Base-by-base conservation (phyloP, 2,113 vertebrate genomes). In the Vicugna pacos region DNA sequence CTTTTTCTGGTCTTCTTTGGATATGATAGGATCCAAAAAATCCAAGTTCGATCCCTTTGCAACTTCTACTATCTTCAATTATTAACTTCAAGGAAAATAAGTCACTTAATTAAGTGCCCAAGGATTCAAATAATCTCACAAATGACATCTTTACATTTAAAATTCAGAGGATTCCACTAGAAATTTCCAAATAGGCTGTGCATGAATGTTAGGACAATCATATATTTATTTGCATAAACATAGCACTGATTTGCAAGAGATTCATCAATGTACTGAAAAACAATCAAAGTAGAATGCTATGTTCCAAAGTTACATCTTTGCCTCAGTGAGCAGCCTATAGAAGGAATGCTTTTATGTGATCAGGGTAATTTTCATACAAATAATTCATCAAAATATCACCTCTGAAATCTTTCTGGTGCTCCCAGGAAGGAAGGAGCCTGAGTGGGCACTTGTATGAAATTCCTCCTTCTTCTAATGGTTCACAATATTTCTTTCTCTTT, bases 41-140 rank as follows among this genome's bases (percentile, higher is more conserved):
- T 3, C 7, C 38, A 93, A 30, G 17, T 48, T 72, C 22, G 8
- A 20, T 89, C 13, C 72, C 38, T 89, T 42, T 87, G 0, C 79
- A 86, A 93, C 67, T 86, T 94, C 17, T 90, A 24, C 81, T 50
- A 75, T 84, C 62, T 80, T 84, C 35, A 28, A 5, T 83, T 87
- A 72, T 67, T 17, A 81, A 95, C 65, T 85, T 46, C 48, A 70
- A 54, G 62, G 46, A 96, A 92, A 95, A 38, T 65, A 75, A 93
- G 16, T 87, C 60, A 79, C 5, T 46, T 92, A 73, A 65, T 62
- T 93, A 89, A 89, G 65, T 54, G 46, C 19, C 15, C 22, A 62
- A 82, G 70, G 17, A 5, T 70, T 72, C 54, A 93, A 86, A 75
- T 20, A 17, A 48, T 72, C 30, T 93, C 76, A 75, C 11, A 75